phyloP scores from a whole-genome alignment of 2,797 vertebrate species.

The Xenentodon cancila region DNA sequence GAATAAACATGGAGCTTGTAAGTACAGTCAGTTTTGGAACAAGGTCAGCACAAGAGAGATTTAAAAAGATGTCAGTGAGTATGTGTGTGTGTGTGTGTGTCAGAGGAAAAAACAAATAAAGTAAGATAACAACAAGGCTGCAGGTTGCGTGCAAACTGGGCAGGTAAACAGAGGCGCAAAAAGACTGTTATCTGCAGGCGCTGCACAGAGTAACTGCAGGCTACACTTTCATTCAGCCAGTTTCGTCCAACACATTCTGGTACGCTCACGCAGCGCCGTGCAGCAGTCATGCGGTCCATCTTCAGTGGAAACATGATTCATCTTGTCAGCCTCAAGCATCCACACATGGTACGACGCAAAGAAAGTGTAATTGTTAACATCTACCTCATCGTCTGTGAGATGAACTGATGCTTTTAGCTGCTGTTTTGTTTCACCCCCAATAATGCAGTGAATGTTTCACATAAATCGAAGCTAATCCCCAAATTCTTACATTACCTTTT shows the following conservation, averaged over 20 bases:
- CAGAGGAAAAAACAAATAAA: constrained; percentile 28
- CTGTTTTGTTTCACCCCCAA: constrained; percentile 29
- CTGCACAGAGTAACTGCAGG: constrained; percentile 59
- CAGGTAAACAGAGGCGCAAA: constrained; percentile 62
- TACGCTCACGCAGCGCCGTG: constrained; percentile 32
- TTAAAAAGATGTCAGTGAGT: constrained; percentile 14
- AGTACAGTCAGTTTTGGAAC: constrained; percentile 28
- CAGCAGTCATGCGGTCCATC: neutral
- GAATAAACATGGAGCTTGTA: constrained; percentile 10
- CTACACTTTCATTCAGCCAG: constrained; percentile 60
- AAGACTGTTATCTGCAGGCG: constrained; percentile 57
- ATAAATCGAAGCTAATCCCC: constrained; percentile 55
- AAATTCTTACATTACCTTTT: constrained; percentile 56
- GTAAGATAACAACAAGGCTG: constrained; percentile 53
- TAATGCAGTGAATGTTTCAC: constrained; percentile 30
- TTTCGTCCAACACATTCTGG: constrained; percentile 44
- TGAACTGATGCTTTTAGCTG: constrained; percentile 11
- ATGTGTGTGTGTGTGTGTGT: no score
- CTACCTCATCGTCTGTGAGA: constrained; percentile 8
- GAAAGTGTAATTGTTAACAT: constrained; percentile 12
- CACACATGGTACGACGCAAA: neutral
- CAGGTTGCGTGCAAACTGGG: constrained; percentile 66
- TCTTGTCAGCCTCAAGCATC: constrained; percentile 43
- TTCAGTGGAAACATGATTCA: constrained; percentile 47
- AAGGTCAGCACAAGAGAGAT: constrained; percentile 12